Evolutionary conservation across 1,140 invertebrate genomes (phyloP), one percentile per base, ranked within the genome.

Genomic region (Drosophila sucinea): DNA sequence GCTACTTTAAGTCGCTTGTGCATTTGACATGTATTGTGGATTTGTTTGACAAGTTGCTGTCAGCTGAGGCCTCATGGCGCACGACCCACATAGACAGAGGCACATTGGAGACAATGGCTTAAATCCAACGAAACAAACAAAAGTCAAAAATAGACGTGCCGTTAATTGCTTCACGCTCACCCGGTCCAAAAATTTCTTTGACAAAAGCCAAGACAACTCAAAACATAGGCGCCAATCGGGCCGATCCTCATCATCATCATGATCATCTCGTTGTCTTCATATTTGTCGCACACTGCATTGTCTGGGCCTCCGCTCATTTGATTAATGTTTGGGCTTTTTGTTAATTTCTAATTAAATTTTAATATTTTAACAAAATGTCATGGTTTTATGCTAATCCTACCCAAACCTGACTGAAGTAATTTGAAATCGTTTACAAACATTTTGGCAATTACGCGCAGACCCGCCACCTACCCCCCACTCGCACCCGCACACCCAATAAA

Each of bases 11-110:
- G 77, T 55, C 68, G 75, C 65, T 77, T 67, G 44, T 62, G 38
- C 68, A 58, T 89, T 86, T 86, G 83, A 89, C 83, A 83, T 77
- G 73, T 68, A 83, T 89, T 86, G 79, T 86, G 73, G 84, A 89
- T 89, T 77, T 81, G 76, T 83, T 83, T 89, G 83, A 89, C 83
- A 89, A 89, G 83, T 86, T 77, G 73, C 63, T 78, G 76, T 71
- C 76, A 75, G 67, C 41, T 75, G 54, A 72, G 77, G 75, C 72
- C 79, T 73, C 67, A 70, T 67, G 32, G 51, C 30, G 44, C 79
- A 89, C 84, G 79, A 87, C 82, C 82, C 82, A 86, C 82, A 86
- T 86, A 68, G 72, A 55, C 57, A 56, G 35, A 61, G 54, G 10
- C 60, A 61, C 60, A 69, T 61, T 62, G 10, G 23, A 58, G 32